Percentiles rank a stretch among this genome's conserved stretches.
Conservation (phyloP, 2,113 vertebrate species). For the Centrocercus urophasianus region DNA sequence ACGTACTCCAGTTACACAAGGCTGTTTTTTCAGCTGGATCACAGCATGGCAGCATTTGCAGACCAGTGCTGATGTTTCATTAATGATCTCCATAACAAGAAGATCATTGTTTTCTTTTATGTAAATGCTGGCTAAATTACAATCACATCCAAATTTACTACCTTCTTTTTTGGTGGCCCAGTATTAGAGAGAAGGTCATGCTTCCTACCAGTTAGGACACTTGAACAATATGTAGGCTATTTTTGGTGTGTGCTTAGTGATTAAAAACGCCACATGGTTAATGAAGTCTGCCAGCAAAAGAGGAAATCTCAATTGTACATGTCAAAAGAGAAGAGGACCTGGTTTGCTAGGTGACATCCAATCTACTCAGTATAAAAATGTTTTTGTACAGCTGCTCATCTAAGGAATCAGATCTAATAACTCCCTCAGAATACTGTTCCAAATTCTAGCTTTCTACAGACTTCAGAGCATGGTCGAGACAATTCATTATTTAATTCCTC, state of each 20-base stretch:
- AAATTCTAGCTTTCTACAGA: not conserved
- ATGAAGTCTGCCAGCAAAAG: slow-evolving; percentile 20
- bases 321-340: slow-evolving; percentile 3
- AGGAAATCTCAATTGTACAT: not conserved
- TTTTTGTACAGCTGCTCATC: not conserved
- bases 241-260: slow-evolving; percentile 1
- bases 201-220: slow-evolving; percentile 18
- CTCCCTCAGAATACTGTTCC: not conserved
- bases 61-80: slow-evolving; percentile 58
- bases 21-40: slow-evolving; percentile 67
- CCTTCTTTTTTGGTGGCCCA: slow-evolving; percentile 26
- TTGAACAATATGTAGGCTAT: not conserved
- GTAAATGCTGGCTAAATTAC: slow-evolving; percentile 51
- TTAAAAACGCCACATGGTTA: not conserved
- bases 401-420: not conserved
- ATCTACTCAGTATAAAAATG: not conserved
- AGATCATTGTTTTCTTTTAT: slow-evolving; percentile 58
- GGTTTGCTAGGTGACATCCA: not conserved
- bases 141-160: slow-evolving; percentile 50
- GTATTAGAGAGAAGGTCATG: slow-evolving; percentile 15
- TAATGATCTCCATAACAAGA: slow-evolving; percentile 69
- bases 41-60: slow-evolving; percentile 54
- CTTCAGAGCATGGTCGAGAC: not conserved
- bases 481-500: not conserved
- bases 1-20: slow-evolving; percentile 5